Conservation (phyloP, 2,888 invertebrate species). For the Morinoia aosen region DNA sequence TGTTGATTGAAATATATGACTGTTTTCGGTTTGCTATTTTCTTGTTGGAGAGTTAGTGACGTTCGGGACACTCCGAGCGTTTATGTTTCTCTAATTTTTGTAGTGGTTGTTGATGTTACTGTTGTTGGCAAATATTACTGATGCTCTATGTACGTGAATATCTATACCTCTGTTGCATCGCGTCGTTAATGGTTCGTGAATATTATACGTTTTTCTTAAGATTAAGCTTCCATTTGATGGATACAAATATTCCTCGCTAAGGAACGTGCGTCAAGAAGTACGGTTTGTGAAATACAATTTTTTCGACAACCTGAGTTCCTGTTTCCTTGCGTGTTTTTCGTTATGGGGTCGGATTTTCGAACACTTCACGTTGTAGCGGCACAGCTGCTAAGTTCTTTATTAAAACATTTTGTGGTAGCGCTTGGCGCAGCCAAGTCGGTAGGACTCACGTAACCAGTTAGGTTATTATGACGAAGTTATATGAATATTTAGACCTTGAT, state of each 20-base stretch:
- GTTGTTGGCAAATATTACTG: neutral
- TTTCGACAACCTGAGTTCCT: neutral
- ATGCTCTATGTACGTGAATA: neutral
- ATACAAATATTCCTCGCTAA: neutral
- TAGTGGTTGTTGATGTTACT: neutral
- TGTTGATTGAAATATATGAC: neutral
- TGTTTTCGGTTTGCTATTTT: neutral
- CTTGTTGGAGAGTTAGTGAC: neutral
- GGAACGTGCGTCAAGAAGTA: neutral
- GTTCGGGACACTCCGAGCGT: neutral
- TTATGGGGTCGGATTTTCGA: no score
- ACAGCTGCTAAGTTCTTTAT: no score
- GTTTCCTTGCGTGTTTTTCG: neutral
- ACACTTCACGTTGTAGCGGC: no score
- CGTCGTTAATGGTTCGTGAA: neutral
- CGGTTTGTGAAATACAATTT: neutral
- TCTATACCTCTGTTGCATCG: neutral
- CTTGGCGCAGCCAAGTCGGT: no score
- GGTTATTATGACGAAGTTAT: no score
- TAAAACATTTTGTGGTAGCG: no score
- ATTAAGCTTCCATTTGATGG: neutral
- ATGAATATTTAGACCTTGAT: neutral
- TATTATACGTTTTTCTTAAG: neutral
- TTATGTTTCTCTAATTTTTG: neutral
- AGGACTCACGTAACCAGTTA: no score